phyloP scores from a whole-genome alignment of 2,888 invertebrate genomes.

The Agonopterix subpropinquella region DNA sequence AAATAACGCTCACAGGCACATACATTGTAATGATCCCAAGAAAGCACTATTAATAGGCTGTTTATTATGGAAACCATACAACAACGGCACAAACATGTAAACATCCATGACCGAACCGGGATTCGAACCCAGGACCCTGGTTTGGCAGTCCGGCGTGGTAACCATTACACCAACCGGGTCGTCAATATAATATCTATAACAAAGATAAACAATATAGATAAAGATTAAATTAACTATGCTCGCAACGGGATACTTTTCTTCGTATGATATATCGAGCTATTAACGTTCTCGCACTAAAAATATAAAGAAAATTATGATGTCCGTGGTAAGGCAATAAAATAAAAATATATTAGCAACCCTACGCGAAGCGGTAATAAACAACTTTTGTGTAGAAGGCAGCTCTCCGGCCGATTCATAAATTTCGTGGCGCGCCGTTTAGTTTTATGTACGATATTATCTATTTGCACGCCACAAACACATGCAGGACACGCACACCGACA shows the following conservation, averaged over 20 bases:
- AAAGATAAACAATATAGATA: constrained; percentile 49
- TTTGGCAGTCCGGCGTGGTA: no score
- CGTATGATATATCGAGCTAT: constrained; percentile 52
- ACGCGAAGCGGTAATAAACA: constrained; percentile 57
- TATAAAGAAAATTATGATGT: constrained; percentile 61
- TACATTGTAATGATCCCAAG: no score
- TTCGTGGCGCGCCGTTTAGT: constrained; percentile 66
- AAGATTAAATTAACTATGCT: constrained; percentile 50
- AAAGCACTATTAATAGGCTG: no score
- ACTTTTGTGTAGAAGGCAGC: constrained; percentile 72
- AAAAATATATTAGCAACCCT: constrained; percentile 62
- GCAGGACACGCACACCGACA: constrained; percentile 8
- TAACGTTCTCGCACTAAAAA: constrained; percentile 53
- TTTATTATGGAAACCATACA: no score
- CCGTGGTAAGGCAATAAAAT: constrained; percentile 48
- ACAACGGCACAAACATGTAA: no score
- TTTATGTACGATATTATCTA: constrained; percentile 68
- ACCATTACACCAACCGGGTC: no score
- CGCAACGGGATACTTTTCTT: constrained; percentile 52
- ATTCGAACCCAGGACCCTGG: no score
- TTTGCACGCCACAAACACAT: constrained; percentile 43
- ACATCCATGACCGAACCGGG: no score
- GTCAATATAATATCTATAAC: constrained; percentile 9
- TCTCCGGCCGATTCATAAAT: constrained; percentile 68
- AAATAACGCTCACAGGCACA: no score